Conservation (phyloP, 2,113 vertebrate genomes). For the Silurus glanis region DNA sequence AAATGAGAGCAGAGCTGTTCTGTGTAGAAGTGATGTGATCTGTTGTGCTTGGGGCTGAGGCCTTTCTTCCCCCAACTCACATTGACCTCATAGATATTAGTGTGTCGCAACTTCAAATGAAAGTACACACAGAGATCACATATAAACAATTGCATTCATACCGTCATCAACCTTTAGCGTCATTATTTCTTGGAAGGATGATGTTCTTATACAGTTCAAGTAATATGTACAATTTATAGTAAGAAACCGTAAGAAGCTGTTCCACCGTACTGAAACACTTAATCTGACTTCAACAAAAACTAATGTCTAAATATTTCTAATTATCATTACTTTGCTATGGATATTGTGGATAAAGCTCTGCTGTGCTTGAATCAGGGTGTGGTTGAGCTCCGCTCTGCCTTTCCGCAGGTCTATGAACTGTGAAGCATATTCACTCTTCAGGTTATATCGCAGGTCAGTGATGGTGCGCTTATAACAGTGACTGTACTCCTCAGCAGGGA, state of each 20-base stretch:
- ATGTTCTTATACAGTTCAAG: neutral
- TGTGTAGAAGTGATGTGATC: conserved; percentile 65
- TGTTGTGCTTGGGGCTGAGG: conserved; percentile 63
- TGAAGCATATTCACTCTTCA: conserved; percentile 58
- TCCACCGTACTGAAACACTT: neutral
- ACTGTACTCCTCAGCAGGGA: conserved; percentile 64
- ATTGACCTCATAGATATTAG: conserved; percentile 66
- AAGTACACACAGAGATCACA: neutral
- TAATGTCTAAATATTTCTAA: neutral
- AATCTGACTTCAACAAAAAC: neutral
- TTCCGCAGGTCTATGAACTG: conserved; percentile 63
- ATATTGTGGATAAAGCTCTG: conserved; percentile 59
- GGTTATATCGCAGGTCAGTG: conserved; percentile 64
- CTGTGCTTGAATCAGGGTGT: conserved; percentile 57
- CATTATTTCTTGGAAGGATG: neutral
- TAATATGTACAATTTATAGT: neutral
- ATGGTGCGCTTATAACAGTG: conserved; percentile 70
- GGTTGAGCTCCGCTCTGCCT: conserved; percentile 59
- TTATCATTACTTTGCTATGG: conserved; percentile 58
- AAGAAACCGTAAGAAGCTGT: neutral
- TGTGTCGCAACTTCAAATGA: conserved; percentile 65
- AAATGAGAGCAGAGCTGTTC: conserved; percentile 62
- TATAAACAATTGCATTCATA: neutral
- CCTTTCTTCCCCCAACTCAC: conserved; percentile 66
- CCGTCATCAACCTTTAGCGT: neutral